A percentile compares a stretch with the other conserved stretches of the same genome.
phyloP scores from a whole-genome alignment of 2,113 vertebrate species.

The Lethenteron reissneri region DNA sequence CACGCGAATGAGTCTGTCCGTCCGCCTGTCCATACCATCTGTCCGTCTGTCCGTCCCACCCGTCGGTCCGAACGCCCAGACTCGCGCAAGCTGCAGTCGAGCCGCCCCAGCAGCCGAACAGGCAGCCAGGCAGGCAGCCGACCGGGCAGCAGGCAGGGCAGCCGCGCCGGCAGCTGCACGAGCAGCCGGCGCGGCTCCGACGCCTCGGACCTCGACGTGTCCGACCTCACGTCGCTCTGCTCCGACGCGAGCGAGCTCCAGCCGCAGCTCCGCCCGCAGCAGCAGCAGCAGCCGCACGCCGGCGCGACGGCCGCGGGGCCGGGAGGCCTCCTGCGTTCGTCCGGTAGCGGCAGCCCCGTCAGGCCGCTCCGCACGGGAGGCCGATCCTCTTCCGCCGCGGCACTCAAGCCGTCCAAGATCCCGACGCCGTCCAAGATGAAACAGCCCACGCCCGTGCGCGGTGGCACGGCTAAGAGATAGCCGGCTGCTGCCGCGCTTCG shows the following conservation, averaged over 20 bases:
- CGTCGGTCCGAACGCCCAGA: too few species aligned
- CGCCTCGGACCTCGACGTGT: slow-evolving; percentile 73
- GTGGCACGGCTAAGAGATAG: too few species aligned
- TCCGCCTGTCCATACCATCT: too few species aligned
- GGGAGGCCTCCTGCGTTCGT: too few species aligned
- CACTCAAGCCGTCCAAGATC: slow-evolving; percentile 63
- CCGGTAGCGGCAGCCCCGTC: slow-evolving; percentile 23
- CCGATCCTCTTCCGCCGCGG: slow-evolving; percentile 13
- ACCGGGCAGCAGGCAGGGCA: slow-evolving; percentile 61
- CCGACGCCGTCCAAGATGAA: slow-evolving; percentile 82
- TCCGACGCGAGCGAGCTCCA: slow-evolving; percentile 66
- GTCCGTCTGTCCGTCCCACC: too few species aligned
- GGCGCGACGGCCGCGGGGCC: too few species aligned
- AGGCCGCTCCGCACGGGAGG: slow-evolving; percentile 27
- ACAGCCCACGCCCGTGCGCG: too few species aligned
- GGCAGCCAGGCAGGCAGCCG: slow-evolving; percentile 51
- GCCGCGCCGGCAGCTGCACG: slow-evolving; percentile 38
- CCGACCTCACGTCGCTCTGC: slow-evolving; percentile 69
- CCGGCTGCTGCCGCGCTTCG: too few species aligned
- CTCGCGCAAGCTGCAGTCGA: slow-evolving; percentile 15
- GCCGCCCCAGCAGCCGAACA: slow-evolving; percentile 52
- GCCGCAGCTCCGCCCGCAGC: too few species aligned
- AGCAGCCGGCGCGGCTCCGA: slow-evolving; percentile 82
- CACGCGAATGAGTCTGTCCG: too few species aligned
- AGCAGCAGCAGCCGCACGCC: too few species aligned